Conservation (phyloP, 2,888 invertebrate genomes). For the Stictocephala bisonia region DNA sequence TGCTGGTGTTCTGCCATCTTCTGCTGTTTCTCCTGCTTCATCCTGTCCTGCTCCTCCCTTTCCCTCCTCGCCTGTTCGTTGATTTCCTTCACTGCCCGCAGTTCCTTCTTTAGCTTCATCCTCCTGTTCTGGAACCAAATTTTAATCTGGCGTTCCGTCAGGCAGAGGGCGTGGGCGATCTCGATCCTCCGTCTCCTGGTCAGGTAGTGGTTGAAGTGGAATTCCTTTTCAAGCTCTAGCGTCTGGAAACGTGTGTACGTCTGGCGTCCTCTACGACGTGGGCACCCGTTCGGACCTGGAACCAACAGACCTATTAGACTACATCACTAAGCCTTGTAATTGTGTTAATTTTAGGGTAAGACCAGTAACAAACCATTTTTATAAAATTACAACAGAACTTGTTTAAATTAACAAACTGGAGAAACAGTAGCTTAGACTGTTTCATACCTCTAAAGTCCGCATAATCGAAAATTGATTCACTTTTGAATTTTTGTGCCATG, state of each 20-base stretch:
- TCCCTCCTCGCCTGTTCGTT: conserved; percentile 93
- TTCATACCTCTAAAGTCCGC: no score
- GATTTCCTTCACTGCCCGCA: conserved; percentile 80
- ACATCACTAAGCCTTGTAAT: no score
- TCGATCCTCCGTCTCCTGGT: conserved; percentile 96
- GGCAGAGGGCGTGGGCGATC: conserved; percentile 95
- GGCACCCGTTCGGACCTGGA: conserved; percentile 96
- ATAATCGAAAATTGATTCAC: no score
- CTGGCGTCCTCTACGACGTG: conserved; percentile 93
- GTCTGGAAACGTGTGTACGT: conserved; percentile 99
- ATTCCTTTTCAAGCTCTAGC: conserved; percentile 97
- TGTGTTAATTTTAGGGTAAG: no score
- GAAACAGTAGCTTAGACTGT: no score
- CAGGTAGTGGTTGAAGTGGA: conserved; percentile 97
- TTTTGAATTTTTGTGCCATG: no score
- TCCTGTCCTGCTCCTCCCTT: conserved; percentile 89
- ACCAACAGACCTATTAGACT: conserved; percentile 54
- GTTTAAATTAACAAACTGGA: no score
- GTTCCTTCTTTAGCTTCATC: conserved; percentile 61
- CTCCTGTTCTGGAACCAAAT: conserved; percentile 92
- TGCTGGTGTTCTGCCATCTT: conserved; percentile 78
- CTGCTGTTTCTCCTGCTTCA: conserved; percentile 87
- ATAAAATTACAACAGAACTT: no score
- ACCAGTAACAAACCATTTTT: no score
- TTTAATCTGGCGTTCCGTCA: conserved; percentile 96